Evolutionary conservation across 2,888 invertebrate species (phyloP), one percentile per base, ranked within the genome.

Genomic region (Agrilus mali): DNA sequence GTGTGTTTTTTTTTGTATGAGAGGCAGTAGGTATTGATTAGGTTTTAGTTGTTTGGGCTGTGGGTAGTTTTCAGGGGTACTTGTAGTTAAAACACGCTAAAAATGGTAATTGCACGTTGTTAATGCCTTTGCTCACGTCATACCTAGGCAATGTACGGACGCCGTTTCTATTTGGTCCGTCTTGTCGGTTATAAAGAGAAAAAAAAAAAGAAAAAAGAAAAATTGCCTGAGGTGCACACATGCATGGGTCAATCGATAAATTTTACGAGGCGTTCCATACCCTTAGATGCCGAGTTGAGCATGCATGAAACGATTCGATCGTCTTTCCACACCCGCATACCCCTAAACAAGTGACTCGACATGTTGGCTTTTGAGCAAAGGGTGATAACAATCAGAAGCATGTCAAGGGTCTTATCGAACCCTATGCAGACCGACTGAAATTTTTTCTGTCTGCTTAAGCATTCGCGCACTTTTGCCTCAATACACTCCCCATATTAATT

Each of bases 171-270:
- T 27, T 27, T 27, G 27, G 27, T 27, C 27, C 27, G 27, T 27
- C 27, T 27, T 27, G 27, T 27, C 27, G 27, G 27, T 27, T 27
- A 27, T 27, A 27, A 27, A 27, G 27, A 35, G 14, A 13, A 35
- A 7, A 35, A 16, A 4, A 40, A 40, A 47, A 20, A n/a, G n/a
- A 20, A 20, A 50, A 49, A 53, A 53, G 53, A 54, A 51, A 53
- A 54, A 52, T 55, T 55, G 50, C 47, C 51, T 47, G 47, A 51
- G 47, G 53, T 48, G 51, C 51, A 55, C 56, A 55, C 60, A 59
- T 59, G 58, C 57, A 59, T 57, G 53, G 54, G 56, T 54, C 54
- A 59, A 61, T 63, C 63, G 55, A 63, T 63, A 60, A 58, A 59
- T 61, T 61, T 60, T 60, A 60, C 56, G 55, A 53, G 55, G 57